Percentiles rank a stretch among this genome's conserved stretches.
These are phyloP conservation scores for Lophotis ruficrista DNA, from an alignment of 2,113 vertebrate genomes.

Conservation along the genomic window DNA sequence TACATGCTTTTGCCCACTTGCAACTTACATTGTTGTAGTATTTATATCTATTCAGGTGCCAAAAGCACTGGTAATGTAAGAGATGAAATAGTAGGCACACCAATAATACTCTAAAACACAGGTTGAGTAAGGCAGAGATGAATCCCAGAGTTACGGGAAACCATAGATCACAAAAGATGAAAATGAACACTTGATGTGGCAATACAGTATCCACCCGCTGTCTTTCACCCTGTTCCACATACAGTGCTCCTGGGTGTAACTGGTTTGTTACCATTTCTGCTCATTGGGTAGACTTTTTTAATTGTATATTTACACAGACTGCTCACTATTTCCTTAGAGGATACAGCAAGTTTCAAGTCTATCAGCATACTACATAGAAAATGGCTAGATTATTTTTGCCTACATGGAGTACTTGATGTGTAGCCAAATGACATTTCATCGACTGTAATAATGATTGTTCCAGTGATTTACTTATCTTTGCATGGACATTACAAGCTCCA, in stretches of 20 bases:
- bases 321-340: not conserved
- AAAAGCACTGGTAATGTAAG: not conserved
- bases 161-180: not conserved
- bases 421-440: constrained; percentile 6
- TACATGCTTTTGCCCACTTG: not conserved
- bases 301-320: not conserved
- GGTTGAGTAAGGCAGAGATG: not conserved
- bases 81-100: not conserved
- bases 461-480: not conserved
- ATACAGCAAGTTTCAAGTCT: not conserved
- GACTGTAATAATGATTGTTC: not conserved
- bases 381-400: not conserved
- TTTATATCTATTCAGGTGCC: not conserved
- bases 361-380: not conserved
- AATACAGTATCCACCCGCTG: not conserved
- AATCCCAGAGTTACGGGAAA: not conserved
- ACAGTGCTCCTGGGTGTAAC: not conserved
- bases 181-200: not conserved
- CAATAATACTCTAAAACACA: not conserved
- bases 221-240: not conserved
- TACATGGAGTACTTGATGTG: not conserved
- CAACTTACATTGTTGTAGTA: not conserved
- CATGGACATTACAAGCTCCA: not conserved
- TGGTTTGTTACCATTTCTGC: not conserved
- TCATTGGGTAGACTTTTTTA: not conserved